Percentiles rank a stretch among this genome's conserved stretches.
Conservation (phyloP, 1,140 invertebrate species). For the Tetragnatha versicolor region DNA sequence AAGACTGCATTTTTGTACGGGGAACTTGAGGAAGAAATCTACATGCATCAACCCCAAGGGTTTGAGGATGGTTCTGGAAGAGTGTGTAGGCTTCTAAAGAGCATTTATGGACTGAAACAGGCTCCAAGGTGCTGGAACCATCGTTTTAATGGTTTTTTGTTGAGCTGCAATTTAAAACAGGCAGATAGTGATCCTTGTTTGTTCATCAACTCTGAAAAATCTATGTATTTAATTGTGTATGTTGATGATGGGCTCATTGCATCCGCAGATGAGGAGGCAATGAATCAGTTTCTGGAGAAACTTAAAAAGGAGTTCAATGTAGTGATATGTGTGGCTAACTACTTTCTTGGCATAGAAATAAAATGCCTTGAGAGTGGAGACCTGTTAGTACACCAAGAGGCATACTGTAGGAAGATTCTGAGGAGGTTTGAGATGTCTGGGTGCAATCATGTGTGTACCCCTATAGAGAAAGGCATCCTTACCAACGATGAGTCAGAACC, state of each 20-base stretch:
- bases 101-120: too few species aligned
- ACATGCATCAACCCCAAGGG: slow-evolving; percentile 64
- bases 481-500: background rate
- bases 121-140: too few species aligned
- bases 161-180: background rate
- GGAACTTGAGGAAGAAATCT: slow-evolving; percentile 63
- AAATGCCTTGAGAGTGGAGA: too few species aligned
- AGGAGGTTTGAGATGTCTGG: too few species aligned
- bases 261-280: background rate
- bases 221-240: background rate
- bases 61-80: slow-evolving; percentile 57
- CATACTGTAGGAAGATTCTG: too few species aligned
- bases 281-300: background rate
- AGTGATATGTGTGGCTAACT: background rate
- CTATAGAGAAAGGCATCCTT: background rate
- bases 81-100: slow-evolving; percentile 57
- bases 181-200: slow-evolving; percentile 41
- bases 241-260: too few species aligned
- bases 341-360: too few species aligned
- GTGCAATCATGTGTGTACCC: too few species aligned
- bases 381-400: too few species aligned
- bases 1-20: slow-evolving; percentile 59
- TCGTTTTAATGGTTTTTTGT: slow-evolving; percentile 13
- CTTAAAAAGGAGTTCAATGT: slow-evolving; percentile 44
- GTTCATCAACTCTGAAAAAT: background rate